Evolutionary conservation across 2,888 invertebrate species (phyloP).

Genomic region (Digitonthophagus gazella): DNA sequence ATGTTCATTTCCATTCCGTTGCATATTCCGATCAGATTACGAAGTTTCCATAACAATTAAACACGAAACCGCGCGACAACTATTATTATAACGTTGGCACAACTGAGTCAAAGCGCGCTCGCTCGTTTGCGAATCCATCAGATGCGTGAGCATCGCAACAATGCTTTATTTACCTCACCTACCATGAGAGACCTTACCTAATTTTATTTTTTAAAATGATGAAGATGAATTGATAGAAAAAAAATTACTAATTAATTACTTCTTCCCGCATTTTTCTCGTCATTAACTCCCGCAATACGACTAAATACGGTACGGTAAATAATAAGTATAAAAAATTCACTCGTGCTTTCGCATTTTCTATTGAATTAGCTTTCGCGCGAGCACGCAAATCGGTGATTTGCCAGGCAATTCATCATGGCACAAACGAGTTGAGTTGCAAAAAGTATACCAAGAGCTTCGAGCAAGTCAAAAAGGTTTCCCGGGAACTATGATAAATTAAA

Average conservation of each 20-base stretch:
- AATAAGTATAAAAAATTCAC: not conserved
- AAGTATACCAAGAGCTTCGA: not conserved
- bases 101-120: not conserved
- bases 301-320: too few species aligned
- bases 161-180: not conserved
- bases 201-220: too few species aligned
- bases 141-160: not conserved
- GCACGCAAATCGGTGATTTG: not conserved
- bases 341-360: not conserved
- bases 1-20: conserved; percentile 2
- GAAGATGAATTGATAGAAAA: too few species aligned
- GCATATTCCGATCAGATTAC: conserved; percentile 8
- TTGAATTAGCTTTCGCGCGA: not conserved
- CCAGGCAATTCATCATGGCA: not conserved
- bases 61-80: conserved; percentile 11
- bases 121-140: not conserved
- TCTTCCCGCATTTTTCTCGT: not conserved
- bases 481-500: not conserved
- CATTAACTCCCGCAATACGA: not conserved
- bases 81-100: conserved; percentile 16
- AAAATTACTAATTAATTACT: not conserved
- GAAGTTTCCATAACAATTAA: conserved; percentile 5
- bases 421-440: not conserved
- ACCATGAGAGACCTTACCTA: not conserved
- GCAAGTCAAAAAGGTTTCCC: not conserved